A percentile compares a stretch with the other conserved stretches of the same genome.
Conservation (phyloP, 1,140 invertebrate species). For the Portunus trituberculatus region DNA sequence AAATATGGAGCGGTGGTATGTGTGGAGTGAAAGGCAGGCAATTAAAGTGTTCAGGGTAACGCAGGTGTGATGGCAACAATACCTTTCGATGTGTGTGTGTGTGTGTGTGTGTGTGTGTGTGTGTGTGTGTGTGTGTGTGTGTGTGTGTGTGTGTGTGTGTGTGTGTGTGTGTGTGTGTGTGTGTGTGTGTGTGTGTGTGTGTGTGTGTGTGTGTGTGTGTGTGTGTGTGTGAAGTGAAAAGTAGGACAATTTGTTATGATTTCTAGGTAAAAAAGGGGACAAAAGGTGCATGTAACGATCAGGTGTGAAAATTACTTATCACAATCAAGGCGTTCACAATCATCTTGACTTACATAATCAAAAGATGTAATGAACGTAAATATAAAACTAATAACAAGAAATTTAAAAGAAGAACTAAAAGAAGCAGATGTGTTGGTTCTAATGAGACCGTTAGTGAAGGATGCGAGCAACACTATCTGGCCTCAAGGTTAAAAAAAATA, state of each 20-base stretch:
- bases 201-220: background rate
- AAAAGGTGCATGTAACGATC: background rate
- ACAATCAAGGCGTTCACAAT: no score
- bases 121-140: no score
- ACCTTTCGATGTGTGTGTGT: background rate
- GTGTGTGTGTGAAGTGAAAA: background rate
- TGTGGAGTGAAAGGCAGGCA: background rate
- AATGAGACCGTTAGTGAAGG: no score
- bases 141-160: background rate
- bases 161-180: no score
- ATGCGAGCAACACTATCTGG: no score
- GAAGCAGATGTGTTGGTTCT: background rate
- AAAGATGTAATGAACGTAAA: no score
- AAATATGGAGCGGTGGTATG: background rate
- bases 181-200: no score
- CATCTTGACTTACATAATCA: no score
- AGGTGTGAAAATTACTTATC: no score
- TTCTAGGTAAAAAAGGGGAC: background rate
- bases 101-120: conserved; percentile 4
- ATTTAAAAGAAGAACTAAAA: no score
- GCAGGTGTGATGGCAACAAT: background rate
- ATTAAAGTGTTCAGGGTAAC: background rate
- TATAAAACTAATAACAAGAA: no score
- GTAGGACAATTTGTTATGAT: background rate
- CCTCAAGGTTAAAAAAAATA: no score